phyloP scores from a whole-genome alignment of 2,797 vertebrate species.

The Scyliorhinus canicula region DNA sequence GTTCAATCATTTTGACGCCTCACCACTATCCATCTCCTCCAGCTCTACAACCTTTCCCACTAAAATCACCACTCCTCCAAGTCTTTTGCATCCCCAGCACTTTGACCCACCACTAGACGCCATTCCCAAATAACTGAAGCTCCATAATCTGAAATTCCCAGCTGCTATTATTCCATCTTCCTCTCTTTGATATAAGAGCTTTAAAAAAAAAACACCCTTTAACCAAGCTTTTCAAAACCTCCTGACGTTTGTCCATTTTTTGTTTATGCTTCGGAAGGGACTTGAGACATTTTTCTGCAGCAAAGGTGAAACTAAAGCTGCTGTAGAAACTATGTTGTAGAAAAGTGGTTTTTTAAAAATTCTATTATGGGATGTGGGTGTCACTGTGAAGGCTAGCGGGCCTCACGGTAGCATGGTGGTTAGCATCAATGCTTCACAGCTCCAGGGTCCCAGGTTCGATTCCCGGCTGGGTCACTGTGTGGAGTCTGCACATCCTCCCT shows the following conservation, averaged over 20 bases:
- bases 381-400: too few species aligned
- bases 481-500: too few species aligned
- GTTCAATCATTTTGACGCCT: neutral
- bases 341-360: too few species aligned
- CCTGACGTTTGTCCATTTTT: too few species aligned
- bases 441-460: too few species aligned
- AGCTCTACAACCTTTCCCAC: neutral
- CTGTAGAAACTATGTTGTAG: neutral
- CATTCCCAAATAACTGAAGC: neutral
- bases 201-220: neutral
- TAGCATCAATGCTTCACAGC: too few species aligned
- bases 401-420: too few species aligned
- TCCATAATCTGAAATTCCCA: neutral
- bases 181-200: neutral
- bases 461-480: too few species aligned
- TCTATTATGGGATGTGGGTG: too few species aligned
- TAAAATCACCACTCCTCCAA: neutral
- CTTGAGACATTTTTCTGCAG: neutral
- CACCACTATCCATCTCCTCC: neutral
- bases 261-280: neutral
- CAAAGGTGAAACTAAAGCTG: neutral
- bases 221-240: neutral
- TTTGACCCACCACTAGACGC: neutral
- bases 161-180: neutral
- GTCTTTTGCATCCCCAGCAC: neutral